These are phyloP conservation scores for Mimachlamys varia DNA, from an alignment of 2,888 invertebrate species.

Conservation along the genomic window DNA sequence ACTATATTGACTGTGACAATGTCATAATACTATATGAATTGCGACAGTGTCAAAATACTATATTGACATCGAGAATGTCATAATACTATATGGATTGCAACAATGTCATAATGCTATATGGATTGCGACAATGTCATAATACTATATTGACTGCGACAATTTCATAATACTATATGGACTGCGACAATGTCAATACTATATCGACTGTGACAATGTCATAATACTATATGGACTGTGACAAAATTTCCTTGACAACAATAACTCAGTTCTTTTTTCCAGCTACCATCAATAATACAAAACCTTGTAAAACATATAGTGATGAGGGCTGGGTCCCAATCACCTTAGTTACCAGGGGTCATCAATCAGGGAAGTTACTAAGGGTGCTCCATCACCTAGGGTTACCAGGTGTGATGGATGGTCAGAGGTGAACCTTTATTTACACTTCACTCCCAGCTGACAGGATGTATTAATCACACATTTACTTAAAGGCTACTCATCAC, in stretches of 20 bases:
- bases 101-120: background rate
- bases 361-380: background rate
- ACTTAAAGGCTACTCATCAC: background rate
- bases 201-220: background rate
- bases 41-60: background rate
- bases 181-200: too few relatives aligned
- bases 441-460: background rate
- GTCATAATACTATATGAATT: background rate
- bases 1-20: background rate
- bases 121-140: background rate
- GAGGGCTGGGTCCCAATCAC: background rate
- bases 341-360: conserved; percentile 9
- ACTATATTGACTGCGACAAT: too few relatives aligned
- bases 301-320: background rate
- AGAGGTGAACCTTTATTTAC: background rate
- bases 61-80: background rate
- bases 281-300: background rate
- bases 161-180: too few relatives aligned
- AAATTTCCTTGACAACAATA: background rate
- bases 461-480: background rate
- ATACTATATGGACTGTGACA: background rate
- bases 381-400: conserved; percentile 17
- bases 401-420: background rate
- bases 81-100: background rate
- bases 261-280: background rate